phyloP scores from a whole-genome alignment of 2,113 vertebrate species.

The Excalfactoria chinensis region DNA sequence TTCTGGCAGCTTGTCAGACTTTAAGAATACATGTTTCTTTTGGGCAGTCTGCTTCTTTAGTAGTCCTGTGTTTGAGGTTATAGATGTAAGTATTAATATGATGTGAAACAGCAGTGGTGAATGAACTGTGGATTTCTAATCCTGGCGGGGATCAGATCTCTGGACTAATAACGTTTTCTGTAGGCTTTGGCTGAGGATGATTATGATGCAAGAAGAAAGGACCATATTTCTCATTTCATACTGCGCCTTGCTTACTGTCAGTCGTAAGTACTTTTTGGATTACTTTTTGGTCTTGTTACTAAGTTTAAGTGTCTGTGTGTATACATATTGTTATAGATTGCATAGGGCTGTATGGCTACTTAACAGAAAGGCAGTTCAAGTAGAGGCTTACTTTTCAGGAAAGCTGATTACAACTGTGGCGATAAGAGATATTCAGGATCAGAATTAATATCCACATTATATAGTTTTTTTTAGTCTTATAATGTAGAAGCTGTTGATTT shows the following conservation, averaged over 20 bases:
- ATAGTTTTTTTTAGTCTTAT: neutral
- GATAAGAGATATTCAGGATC: neutral
- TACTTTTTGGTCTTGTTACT: neutral
- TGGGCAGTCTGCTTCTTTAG: neutral
- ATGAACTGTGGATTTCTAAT: neutral
- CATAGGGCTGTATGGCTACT: neutral
- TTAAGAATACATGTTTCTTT: neutral
- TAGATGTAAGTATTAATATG: neutral
- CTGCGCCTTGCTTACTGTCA: slow-evolving; percentile 97
- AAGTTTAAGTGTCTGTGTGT: neutral
- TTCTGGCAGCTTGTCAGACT: neutral
- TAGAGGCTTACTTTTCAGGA: neutral
- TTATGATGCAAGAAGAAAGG: slow-evolving; percentile 89
- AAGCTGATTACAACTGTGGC: neutral
- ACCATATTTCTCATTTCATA: slow-evolving; percentile 98
- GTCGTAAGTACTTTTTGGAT: slow-evolving; percentile 84
- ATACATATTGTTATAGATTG: neutral
- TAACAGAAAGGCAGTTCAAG: neutral
- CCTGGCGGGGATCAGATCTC: neutral
- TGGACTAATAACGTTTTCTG: neutral
- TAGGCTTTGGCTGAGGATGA: slow-evolving; percentile 83
- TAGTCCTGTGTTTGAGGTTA: neutral
- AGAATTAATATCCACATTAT: neutral
- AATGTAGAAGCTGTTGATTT: neutral
- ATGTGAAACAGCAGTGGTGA: neutral